A percentile compares a stretch with the other conserved stretches of the same genome.
phyloP scores from a whole-genome alignment of 37 sponge, comb jelly and placozoan species.

The Chondrosia reniformis region DNA sequence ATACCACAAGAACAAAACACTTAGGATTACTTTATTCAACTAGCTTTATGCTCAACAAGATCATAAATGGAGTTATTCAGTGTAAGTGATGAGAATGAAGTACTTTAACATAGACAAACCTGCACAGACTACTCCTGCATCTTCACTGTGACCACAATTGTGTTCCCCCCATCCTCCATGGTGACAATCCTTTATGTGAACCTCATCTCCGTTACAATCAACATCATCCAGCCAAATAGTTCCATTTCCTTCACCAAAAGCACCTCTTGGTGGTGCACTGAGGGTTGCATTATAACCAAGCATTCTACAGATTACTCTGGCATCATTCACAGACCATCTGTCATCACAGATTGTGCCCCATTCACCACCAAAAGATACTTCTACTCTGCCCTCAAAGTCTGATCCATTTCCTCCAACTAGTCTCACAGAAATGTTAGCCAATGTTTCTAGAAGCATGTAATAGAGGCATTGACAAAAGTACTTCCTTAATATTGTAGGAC shows the following conservation, averaged over 20 bases:
- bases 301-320: constrained; percentile 26
- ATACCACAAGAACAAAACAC: no score
- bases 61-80: no score
- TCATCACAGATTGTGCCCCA: constrained; percentile 46
- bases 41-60: no score
- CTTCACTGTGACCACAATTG: constrained; percentile 24
- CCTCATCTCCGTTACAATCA: constrained; percentile 8
- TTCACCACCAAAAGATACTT: constrained; percentile 10
- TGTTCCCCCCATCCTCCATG: constrained; percentile 9
- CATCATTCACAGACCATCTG: constrained; percentile 8
- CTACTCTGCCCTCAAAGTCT: constrained; percentile 5
- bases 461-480: no score
- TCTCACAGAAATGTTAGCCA: neutral
- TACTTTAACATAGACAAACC: no score
- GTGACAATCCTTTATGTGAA: neutral
- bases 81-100: no score
- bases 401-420: neutral
- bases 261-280: neutral
- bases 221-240: constrained; percentile 34
- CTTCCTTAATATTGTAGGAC: no score
- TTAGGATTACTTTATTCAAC: no score
- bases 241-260: constrained; percentile 13
- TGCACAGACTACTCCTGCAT: constrained; percentile 14
- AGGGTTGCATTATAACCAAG: constrained; percentile 8
- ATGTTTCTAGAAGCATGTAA: no score